Conservation (phyloP, 2,888 invertebrate species). For the Lepeophtheirus nordmannii region DNA sequence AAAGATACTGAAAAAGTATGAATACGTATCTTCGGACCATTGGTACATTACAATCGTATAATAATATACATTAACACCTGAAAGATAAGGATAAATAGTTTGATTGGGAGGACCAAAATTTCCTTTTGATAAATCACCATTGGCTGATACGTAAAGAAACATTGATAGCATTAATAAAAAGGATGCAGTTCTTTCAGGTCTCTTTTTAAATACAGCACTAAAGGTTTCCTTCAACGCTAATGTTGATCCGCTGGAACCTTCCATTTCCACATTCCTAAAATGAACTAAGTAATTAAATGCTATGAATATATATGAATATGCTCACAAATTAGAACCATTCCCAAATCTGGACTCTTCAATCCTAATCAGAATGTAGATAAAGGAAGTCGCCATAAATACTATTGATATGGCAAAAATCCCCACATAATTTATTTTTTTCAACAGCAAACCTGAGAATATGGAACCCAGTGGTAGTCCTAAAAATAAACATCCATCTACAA, state of each 20-base stretch:
- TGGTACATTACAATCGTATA: neutral
- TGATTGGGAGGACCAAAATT: neutral
- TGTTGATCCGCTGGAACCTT: too few relatives aligned
- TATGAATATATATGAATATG: too few relatives aligned
- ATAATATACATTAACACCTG: neutral
- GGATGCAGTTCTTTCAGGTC: neutral
- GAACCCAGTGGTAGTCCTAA: constrained; percentile 1
- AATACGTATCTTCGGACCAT: neutral
- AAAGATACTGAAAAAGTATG: neutral
- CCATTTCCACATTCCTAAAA: too few relatives aligned
- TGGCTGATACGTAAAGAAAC: neutral
- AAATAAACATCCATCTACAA: neutral
- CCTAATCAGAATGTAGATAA: neutral
- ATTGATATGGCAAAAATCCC: neutral
- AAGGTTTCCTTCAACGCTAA: neutral
- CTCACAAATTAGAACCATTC: too few relatives aligned
- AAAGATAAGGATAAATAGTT: neutral
- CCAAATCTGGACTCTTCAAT: neutral
- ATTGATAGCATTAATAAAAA: neutral
- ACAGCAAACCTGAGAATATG: neutral
- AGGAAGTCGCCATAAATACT: neutral
- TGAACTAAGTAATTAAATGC: too few relatives aligned
- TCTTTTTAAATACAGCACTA: neutral
- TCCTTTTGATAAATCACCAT: neutral
- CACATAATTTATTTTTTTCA: neutral